Evolutionary conservation across 1,140 invertebrate genomes (phyloP), one percentile per base, ranked within the genome.

Genomic region (Saxidomus purpurata): DNA sequence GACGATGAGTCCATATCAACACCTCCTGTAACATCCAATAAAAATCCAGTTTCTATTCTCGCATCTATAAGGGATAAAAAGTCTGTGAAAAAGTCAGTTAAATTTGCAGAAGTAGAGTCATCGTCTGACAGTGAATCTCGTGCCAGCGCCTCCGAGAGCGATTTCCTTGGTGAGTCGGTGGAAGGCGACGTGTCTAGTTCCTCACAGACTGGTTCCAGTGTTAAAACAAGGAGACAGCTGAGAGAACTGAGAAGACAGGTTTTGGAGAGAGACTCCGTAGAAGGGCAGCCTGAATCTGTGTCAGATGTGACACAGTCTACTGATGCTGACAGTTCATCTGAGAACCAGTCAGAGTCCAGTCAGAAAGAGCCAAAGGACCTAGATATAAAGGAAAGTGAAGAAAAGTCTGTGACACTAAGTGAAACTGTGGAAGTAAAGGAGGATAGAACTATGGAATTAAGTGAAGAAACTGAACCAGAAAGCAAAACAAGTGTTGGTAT

Each of bases 91-190:
- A 94, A 94, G 59, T 81, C 90, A 52, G 94, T 95, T 13, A 94
- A 94, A 47, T 94, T 94, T 91, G 92, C 93, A 79, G 94, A 94
- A 63, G 94, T 94, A 9, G 89, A 90, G 9, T 88, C 90, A 0
- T 93, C 93, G 81, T 94, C 93, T 8, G 94, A 94, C 47, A 94
- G 92, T 88, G 94, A 94, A 36, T 89, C 93, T 25, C 63, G 90
- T 47, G 87, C 91, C 11, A 92, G 91, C 76, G 82, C 69, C 6
- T 93, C 92, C 0, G 94, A 94, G 31, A 89, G 55, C 84, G 81
- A 89, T 74, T 19, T 71, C 40, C 49, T 67, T 1, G 19, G 43
- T 25, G 88, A 89, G 13, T 47, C 74, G 13, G 34, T 71, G 9
- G 82, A 85, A 80, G 49, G 59, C 36, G 80, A 81, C 74, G 90